A percentile compares a stretch with the other conserved stretches of the same genome.
phyloP scores from a whole-genome alignment of 2,797 vertebrate species.

The Thaleichthys pacificus region DNA sequence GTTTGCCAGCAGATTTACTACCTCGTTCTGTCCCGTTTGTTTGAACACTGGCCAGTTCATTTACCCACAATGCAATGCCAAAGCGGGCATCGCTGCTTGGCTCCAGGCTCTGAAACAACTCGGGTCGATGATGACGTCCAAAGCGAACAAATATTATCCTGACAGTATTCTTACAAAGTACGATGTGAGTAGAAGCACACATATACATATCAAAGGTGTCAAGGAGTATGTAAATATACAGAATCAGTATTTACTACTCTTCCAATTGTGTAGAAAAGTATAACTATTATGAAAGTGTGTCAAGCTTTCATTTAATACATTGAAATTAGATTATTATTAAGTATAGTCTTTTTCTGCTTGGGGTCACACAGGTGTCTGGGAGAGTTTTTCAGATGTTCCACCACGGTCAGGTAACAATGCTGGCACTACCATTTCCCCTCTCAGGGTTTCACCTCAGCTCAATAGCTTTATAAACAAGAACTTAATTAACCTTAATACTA shows the following conservation, averaged over 20 bases:
- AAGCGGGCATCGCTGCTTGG: slow-evolving; percentile 44
- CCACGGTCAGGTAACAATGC: slow-evolving; percentile 35
- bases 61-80: slow-evolving; percentile 35
- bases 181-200: too few species aligned
- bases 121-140: slow-evolving; percentile 55
- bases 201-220: too few species aligned
- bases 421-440: slow-evolving; percentile 23
- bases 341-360: too few species aligned
- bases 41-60: slow-evolving; percentile 48
- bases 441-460: slow-evolving; percentile 19
- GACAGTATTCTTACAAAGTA: too few species aligned
- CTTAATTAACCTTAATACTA: not conserved
- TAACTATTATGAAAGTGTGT: too few species aligned
- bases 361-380: slow-evolving; percentile 14
- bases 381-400: slow-evolving; percentile 30
- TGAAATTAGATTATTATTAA: too few species aligned
- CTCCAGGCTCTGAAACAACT: slow-evolving; percentile 45
- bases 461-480: slow-evolving; percentile 21
- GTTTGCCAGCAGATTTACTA: slow-evolving; percentile 44
- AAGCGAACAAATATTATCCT: too few species aligned
- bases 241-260: too few species aligned
- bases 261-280: too few species aligned
- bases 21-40: slow-evolving; percentile 52
- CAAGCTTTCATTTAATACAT: too few species aligned
- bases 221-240: too few species aligned